Evolutionary conservation across 2,888 invertebrate genomes (phyloP), one percentile per base, ranked within the genome.

Genomic region (Anaspis maculata): DNA sequence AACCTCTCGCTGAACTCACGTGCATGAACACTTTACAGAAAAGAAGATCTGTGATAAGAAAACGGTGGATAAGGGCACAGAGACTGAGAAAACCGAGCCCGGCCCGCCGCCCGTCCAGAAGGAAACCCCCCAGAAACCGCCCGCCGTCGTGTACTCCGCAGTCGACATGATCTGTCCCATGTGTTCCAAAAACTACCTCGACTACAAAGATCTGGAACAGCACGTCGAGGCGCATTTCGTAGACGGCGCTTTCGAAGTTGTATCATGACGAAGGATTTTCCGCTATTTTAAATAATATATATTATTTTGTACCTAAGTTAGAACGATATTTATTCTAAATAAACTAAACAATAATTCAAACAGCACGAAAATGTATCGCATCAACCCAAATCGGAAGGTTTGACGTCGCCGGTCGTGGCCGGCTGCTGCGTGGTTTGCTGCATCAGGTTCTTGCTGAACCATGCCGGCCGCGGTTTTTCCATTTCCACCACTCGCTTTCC

Each of bases 401-500:
- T 83, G 1, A 83, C 75, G 62, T 84, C 81, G 44, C 74, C 80
- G n/a, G 76, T 74, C 19, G 72, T 69, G 0, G 83, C 75, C 23
- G 78, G 72, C 44, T 78, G 73, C 49, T 83, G 78, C 11, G 86
- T 85, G 1, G 83, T 75, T 57, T 80, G 79, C 56, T 90, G 81
- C 12, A 90, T 64, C 29, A 94, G 70, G 66, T 90, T 89, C 52
- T 79, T 79, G 46, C 83, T 79, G 57, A 92, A 95, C 91, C 92
- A 95, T 23, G 76, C 66, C 3, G 94, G 94, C 41, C 92, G 72
- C 34, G 81, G 75, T 59, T 86, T 90, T 27, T 83, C 72, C 73
- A 91, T 76, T 69, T 94, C 91, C 10, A 95, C 77, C 41, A 94
- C 74, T 48, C 83, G 73, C 65, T 88, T 89, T 1, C 79, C 78